Base-by-base conservation (phyloP, 1,140 invertebrate species). In the Megathymus violae region DNA sequence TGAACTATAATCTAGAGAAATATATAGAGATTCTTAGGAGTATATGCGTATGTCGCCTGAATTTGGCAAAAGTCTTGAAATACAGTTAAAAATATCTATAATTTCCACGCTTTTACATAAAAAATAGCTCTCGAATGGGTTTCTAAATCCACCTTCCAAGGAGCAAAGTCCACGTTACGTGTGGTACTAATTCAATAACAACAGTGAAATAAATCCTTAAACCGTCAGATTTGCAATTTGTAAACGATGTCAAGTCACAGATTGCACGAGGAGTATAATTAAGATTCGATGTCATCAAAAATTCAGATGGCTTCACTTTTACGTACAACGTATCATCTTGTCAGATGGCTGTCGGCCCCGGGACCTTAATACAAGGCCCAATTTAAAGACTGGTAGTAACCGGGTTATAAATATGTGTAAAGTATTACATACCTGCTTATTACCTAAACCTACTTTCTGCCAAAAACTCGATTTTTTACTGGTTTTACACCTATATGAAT, bases 221-320 rank as follows among this genome's bases (percentile, higher is more conserved):
- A 13, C 11, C 38, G 43, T 56, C 31, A 36, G 15, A 14, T 17
- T 36, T 62, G 61, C 41, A 62, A 69, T 69, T 73, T 67, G 62
- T 67, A 66, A 64, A 52, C 64, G 34, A 60, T 63, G 61, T 67
- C 51, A 62, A 52, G 50, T 64, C 51, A 61, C 60, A 50, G 54
- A 51, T 62, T 67, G 34, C 41, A 61, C 14, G 13, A 16, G 48
- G 48, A 46, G 31, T 51, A 43, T 62, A 62, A 64, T 67, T 67
- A 71, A 59, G 54, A 48, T 46, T 11, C 48, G 54, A 62, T 62
- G 11, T 58, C 51, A 60, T 70, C 54, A 52, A 60, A 58, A 59
- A 60, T 60, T 48, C 58, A 47, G 27, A 58, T 44, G 16, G 27
- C 25, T 50, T 41, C 16, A 34, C 54, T 44, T 56, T 34, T 46